Conservation (phyloP, 2,797 vertebrate species). For the Gallirallus australis region DNA sequence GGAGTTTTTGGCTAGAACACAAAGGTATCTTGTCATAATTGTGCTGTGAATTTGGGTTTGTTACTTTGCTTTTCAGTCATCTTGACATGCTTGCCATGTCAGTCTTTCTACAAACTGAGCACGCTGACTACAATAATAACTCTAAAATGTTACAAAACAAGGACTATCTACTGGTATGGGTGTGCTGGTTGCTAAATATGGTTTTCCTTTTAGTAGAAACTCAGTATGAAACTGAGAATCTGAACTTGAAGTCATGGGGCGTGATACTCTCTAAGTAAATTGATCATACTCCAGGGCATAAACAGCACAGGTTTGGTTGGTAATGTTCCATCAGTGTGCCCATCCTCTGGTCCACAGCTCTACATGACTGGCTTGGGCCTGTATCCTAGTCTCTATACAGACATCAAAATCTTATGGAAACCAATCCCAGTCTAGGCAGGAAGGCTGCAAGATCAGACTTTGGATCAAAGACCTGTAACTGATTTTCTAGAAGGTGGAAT, state of each 20-base stretch:
- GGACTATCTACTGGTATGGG: background rate
- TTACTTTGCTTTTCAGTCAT: background rate
- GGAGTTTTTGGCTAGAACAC: background rate
- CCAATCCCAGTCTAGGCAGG: background rate
- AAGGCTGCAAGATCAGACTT: background rate
- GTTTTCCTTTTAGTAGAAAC: background rate
- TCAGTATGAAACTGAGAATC: background rate
- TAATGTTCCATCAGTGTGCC: background rate
- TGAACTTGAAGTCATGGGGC: background rate
- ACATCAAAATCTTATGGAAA: background rate
- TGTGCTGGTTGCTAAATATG: background rate
- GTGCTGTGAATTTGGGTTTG: background rate
- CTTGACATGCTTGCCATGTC: background rate
- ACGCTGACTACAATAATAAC: background rate
- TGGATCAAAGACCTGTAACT: fast-evolving
- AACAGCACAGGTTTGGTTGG: background rate
- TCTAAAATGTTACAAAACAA: background rate
- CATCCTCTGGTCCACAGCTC: background rate
- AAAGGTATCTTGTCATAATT: background rate
- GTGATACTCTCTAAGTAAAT: background rate
- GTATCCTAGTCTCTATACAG: background rate
- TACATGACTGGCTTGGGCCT: background rate
- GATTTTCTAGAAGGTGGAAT: background rate
- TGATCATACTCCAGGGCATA: background rate
- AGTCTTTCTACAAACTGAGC: background rate